A percentile compares a stretch with the other conserved stretches of the same genome.
Evolutionary conservation across 1,140 invertebrate genomes (phyloP).

Genomic region (Cydia strobilella): DNA sequence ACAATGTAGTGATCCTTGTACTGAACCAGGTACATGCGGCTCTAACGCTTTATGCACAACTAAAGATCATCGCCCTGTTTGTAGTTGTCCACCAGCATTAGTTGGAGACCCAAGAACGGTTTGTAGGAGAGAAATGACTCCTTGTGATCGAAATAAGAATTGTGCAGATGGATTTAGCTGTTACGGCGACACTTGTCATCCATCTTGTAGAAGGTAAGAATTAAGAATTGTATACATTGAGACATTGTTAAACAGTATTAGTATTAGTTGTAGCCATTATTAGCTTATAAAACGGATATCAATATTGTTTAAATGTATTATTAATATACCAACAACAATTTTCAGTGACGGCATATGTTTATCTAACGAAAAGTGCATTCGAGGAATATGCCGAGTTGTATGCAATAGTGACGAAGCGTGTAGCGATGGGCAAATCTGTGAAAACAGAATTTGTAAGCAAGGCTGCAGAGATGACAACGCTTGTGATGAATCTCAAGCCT

Average conservation of each 20-base stretch:
- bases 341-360: constrained; percentile 89
- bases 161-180: constrained; percentile 86
- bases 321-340: constrained; percentile 39
- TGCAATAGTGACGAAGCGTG: constrained; percentile 93
- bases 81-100: constrained; percentile 86
- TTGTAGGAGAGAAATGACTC: constrained; percentile 85
- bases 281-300: too few species aligned
- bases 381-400: constrained; percentile 89
- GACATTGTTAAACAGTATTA: constrained; percentile 37
- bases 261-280: too few species aligned
- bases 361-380: constrained; percentile 90
- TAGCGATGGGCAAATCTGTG: constrained; percentile 89
- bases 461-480: constrained; percentile 91
- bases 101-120: constrained; percentile 87
- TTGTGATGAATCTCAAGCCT: constrained; percentile 87
- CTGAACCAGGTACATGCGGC: constrained; percentile 89
- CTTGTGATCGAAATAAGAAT: constrained; percentile 83
- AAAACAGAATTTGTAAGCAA: constrained; percentile 90
- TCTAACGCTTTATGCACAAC: constrained; percentile 88
- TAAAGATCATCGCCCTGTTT: constrained; percentile 86
- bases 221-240: constrained; percentile 12
- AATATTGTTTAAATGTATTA: not conserved
- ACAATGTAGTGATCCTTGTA: constrained; percentile 88
- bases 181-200: constrained; percentile 87
- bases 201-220: constrained; percentile 84